Base-by-base conservation (phyloP, 1,140 invertebrate species). In the Drosophila truncata region DNA sequence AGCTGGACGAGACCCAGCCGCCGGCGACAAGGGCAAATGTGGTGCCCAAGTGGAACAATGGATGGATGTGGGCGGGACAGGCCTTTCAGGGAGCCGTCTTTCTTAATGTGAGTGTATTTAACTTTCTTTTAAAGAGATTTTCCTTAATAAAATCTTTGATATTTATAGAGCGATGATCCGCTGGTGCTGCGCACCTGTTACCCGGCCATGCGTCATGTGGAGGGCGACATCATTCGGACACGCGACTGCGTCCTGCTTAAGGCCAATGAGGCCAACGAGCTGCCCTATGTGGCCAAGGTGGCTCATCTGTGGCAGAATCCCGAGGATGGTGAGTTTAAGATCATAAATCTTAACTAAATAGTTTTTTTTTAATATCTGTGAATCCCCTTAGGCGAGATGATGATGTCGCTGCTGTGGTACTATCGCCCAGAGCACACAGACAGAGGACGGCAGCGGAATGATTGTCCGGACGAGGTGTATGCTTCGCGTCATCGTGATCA, bases 341-440 rank as follows among this genome's bases (percentile, higher is more conserved):
- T 10, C 5, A 0, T 8, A 46, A 11, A 20, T 41, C 16, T 41
- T 18, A 2, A 2, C 2, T 23, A 2, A 10, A 13, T n/a, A 27
- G 16, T 14, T 31, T 0, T 14, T 31, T 0, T 4, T 3, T 42
- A 55, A 50, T 13, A 18, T 14, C 13, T 7, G 1, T 5, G 2
- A 25, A 27, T 49, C 16, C 78, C 93, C 92, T 2, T 93, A 98
- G 97, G 97, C 61, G 98, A 99, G 93, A 98, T 99, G 97, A 99
- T 98, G 97, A 97, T 99, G 94, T 98, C 97, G 2, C 93, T 99
- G 57, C 93, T 99, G 52, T 99, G 98, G 98, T 99, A 99, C 94
- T 99, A 99, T 93, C 95, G 98, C 84, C 98, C 98, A 1, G 98
- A 99, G 93, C 98, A 99, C 93, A 99, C 98, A 1, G 98, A 99